A percentile compares a stretch with the other conserved stretches of the same genome.
phyloP scores from a whole-genome alignment of 2,113 vertebrate genomes.

The Echinops telfairi region DNA sequence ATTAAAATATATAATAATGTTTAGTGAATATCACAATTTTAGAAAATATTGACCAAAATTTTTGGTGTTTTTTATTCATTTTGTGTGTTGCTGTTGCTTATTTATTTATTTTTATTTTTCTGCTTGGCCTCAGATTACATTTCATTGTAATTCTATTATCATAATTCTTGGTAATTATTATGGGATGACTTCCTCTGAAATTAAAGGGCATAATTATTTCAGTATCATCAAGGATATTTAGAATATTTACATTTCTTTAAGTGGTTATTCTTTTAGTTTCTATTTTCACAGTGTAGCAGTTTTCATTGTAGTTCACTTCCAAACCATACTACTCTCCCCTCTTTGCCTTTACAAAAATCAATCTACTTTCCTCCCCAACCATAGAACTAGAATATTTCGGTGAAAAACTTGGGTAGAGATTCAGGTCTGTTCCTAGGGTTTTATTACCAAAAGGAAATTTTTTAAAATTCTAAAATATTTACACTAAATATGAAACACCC shows the following conservation, averaged over 20 bases:
- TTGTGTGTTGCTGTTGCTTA: no score
- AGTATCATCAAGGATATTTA: neutral
- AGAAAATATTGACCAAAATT: neutral
- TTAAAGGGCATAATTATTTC: neutral
- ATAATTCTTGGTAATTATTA: neutral
- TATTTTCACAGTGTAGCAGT: neutral
- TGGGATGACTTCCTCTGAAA: neutral
- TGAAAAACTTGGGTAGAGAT: neutral
- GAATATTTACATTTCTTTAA: neutral
- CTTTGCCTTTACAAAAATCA: neutral
- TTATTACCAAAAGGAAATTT: neutral
- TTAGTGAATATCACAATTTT: neutral
- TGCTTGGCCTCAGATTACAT: neutral
- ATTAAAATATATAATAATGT: neutral
- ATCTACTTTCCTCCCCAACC: neutral
- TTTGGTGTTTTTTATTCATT: neutral
- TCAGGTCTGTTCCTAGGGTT: neutral
- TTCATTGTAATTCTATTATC: neutral
- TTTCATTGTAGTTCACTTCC: neutral
- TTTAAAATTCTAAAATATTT: neutral
- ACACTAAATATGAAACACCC: neutral
- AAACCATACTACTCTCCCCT: neutral
- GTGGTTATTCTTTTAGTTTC: neutral
- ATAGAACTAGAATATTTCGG: neutral
- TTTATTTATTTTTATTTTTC: neutral